A percentile compares a stretch with the other conserved stretches of the same genome.
phyloP scores from a whole-genome alignment of 2,888 invertebrate species.

The Eubasilissa splendida region DNA sequence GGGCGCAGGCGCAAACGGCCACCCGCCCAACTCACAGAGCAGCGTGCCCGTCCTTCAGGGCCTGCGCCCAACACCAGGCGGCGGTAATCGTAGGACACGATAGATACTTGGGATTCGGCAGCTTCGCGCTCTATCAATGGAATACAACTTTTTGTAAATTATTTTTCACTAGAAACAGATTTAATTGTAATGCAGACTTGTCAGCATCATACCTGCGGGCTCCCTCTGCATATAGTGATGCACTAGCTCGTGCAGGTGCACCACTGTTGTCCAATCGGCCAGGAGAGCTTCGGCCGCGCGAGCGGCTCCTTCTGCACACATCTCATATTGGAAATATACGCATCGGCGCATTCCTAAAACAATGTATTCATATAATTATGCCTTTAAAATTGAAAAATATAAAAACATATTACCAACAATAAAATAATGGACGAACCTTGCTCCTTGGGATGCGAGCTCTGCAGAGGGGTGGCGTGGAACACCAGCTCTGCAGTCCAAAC shows the following conservation, averaged over 20 bases:
- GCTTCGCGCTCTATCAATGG: constrained; percentile 72
- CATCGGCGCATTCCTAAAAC: constrained; percentile 83
- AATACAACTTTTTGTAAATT: constrained; percentile 62
- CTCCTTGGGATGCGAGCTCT: constrained; percentile 86
- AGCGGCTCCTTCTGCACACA: constrained; percentile 86
- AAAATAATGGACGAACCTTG: constrained; percentile 72
- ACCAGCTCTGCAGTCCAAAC: constrained; percentile 94
- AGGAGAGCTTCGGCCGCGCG: constrained; percentile 88
- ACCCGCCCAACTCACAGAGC: constrained; percentile 87
- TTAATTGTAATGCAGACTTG: not conserved
- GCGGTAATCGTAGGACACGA: constrained; percentile 94
- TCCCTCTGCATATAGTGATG: constrained; percentile 87
- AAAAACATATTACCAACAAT: too few species aligned
- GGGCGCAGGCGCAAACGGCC: constrained; percentile 85
- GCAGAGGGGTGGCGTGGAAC: constrained; percentile 85
- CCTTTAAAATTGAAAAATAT: too few species aligned
- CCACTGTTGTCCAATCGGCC: constrained; percentile 94
- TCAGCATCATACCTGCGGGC: constrained; percentile 73
- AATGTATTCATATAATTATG: not conserved
- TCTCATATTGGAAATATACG: constrained; percentile 92
- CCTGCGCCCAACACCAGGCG: constrained; percentile 93
- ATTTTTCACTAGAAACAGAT: not conserved
- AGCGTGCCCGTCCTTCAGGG: constrained; percentile 86
- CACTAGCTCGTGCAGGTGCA: constrained; percentile 89
- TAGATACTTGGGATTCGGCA: constrained; percentile 74